phyloP scores from a whole-genome alignment of 35 echinoderm and acorn worm genomes.

The Diadema setosum region DNA sequence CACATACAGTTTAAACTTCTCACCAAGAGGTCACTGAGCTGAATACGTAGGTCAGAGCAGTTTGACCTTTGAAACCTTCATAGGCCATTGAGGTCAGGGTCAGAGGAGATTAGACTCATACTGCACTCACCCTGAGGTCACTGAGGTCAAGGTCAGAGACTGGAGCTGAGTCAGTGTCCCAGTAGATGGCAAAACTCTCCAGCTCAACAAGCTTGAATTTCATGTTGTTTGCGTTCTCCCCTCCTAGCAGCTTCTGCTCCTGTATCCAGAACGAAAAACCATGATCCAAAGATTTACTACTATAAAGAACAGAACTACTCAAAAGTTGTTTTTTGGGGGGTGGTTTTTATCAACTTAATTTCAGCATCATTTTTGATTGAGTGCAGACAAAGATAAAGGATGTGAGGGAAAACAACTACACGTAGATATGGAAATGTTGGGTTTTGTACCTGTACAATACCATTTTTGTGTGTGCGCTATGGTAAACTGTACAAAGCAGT shows the following conservation, averaged over 20 bases:
- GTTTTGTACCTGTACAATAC: background rate
- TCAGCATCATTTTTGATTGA: background rate
- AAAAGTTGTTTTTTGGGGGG: too few relatives aligned
- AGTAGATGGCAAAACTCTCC: conserved; percentile 78
- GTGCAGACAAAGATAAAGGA: background rate
- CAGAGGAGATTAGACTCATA: too few relatives aligned
- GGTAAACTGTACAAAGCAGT: too few relatives aligned
- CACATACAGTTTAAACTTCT: too few relatives aligned
- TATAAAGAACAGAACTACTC: background rate
- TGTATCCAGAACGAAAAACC: conserved; percentile 11
- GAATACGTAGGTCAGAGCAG: too few relatives aligned
- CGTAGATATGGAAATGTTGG: background rate
- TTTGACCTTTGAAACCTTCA: too few relatives aligned
- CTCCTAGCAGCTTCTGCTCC: conserved; percentile 14
- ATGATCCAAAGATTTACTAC: background rate
- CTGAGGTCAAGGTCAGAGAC: conserved; percentile 45
- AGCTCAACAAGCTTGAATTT: conserved; percentile 82
- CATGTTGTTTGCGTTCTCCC: conserved; percentile 57
- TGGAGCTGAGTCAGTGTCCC: conserved; percentile 64
- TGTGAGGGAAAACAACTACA: background rate
- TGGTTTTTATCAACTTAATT: background rate
- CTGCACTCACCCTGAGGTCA: conserved; percentile 65
- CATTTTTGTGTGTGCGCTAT: too few relatives aligned
- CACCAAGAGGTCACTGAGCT: too few relatives aligned
- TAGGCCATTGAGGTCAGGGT: too few relatives aligned